Evolutionary conservation across 2,113 vertebrate genomes (phyloP).

Genomic region (Otis tarda): DNA sequence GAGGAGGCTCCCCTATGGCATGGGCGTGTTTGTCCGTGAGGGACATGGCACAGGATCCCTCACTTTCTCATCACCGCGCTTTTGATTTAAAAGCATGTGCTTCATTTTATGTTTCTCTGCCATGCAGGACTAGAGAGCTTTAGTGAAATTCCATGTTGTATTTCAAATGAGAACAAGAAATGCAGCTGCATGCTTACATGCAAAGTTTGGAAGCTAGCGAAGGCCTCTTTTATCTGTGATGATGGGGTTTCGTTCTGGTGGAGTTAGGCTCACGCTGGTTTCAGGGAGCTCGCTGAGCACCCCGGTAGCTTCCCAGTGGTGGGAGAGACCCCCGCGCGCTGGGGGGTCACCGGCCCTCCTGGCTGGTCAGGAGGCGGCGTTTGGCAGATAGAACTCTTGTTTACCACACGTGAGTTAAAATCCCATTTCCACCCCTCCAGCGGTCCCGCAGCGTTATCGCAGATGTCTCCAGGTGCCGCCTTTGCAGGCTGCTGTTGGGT

Average conservation of each 20-base stretch:
- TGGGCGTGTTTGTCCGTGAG: accelerated
- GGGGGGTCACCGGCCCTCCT: not conserved
- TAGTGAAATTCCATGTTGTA: not conserved
- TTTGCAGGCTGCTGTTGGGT: not conserved
- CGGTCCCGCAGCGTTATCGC: not conserved
- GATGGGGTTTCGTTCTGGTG: not conserved
- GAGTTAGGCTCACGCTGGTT: not conserved
- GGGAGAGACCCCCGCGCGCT: not conserved
- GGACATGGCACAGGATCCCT: accelerated
- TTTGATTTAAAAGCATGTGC: accelerated
- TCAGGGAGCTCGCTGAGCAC: not conserved
- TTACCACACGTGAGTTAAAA: not conserved
- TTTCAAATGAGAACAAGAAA: not conserved
- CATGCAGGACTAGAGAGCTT: not conserved
- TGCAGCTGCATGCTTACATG: not conserved
- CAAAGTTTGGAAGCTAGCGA: not conserved
- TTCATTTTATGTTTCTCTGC: not conserved
- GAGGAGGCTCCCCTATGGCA: not conserved
- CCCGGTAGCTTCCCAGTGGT: not conserved
- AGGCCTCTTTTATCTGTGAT: not conserved
- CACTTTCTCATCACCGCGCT: not conserved
- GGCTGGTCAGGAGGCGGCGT: accelerated
- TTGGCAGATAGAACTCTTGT: not conserved
- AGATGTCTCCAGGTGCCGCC: not conserved
- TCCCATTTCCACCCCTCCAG: not conserved